Percentiles rank a stretch among this genome's conserved stretches.
Conservation (phyloP, 1,140 invertebrate species). For the Zophobas morio region DNA sequence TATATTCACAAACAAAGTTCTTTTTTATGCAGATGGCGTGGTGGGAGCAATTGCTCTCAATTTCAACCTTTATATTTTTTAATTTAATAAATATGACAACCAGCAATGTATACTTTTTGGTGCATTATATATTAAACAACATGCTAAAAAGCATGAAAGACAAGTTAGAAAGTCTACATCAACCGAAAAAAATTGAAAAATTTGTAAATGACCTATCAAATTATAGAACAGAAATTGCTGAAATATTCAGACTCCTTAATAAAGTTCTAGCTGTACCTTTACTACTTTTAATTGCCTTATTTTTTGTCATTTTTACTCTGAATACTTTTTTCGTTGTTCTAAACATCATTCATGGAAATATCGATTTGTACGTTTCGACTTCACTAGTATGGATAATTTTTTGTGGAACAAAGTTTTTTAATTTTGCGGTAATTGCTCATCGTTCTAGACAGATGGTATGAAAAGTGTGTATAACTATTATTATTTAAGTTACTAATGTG, state of each 20-base stretch:
- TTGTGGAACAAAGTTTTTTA: background rate
- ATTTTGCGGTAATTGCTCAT: background rate
- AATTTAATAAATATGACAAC: background rate
- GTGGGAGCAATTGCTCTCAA: background rate
- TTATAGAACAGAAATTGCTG: background rate
- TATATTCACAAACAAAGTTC: background rate
- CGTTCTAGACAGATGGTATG: background rate
- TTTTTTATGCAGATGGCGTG: background rate
- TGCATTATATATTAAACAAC: background rate
- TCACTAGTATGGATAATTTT: background rate
- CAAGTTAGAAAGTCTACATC: background rate
- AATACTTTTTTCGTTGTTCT: background rate
- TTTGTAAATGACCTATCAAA: background rate
- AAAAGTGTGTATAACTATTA: background rate
- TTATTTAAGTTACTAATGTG: background rate
- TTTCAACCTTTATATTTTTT: constrained; percentile 4
- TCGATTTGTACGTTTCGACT: background rate
- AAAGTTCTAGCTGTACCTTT: background rate
- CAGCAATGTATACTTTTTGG: background rate
- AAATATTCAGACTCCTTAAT: background rate
- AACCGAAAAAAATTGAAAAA: background rate
- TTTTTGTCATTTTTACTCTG: background rate
- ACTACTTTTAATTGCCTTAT: background rate
- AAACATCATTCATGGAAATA: background rate
- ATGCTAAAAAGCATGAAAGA: background rate